Conservation (phyloP, 2,113 vertebrate species). For the Otolemur garnettii region DNA sequence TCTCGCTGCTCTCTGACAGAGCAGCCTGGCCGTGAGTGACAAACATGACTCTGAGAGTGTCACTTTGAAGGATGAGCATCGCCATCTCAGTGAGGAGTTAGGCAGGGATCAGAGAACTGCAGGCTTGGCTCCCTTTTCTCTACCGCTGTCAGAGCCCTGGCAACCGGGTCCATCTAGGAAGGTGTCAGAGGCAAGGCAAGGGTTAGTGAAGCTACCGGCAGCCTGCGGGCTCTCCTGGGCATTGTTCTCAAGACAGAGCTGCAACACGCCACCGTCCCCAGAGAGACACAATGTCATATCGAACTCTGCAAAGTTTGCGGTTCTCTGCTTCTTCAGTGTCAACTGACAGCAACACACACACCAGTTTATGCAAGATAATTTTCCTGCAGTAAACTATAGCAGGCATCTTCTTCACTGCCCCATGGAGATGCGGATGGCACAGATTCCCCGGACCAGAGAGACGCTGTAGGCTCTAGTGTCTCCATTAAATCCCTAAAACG, state of each 20-base stretch:
- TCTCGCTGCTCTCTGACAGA: neutral
- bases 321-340: neutral
- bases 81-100: neutral
- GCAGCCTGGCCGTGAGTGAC: neutral
- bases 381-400: neutral
- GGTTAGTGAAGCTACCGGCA: neutral
- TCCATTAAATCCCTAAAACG: constrained; percentile 37
- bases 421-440: fast-evolving
- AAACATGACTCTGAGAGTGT: neutral
- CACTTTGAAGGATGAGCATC: constrained; percentile 14
- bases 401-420: neutral
- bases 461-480: neutral
- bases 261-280: neutral
- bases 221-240: neutral
- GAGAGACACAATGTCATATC: neutral
- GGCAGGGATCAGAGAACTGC: neutral
- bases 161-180: neutral
- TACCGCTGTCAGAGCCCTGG: constrained; percentile 13
- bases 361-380: neutral
- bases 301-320: neutral
- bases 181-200: constrained; percentile 23
- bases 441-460: neutral
- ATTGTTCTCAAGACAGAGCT: neutral
- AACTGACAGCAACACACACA: neutral
- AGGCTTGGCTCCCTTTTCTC: neutral